Percentiles rank a stretch among this genome's conserved stretches.
These are phyloP conservation scores for Biston stratarius DNA, from an alignment of 2,888 invertebrate species.

Conservation along the genomic window DNA sequence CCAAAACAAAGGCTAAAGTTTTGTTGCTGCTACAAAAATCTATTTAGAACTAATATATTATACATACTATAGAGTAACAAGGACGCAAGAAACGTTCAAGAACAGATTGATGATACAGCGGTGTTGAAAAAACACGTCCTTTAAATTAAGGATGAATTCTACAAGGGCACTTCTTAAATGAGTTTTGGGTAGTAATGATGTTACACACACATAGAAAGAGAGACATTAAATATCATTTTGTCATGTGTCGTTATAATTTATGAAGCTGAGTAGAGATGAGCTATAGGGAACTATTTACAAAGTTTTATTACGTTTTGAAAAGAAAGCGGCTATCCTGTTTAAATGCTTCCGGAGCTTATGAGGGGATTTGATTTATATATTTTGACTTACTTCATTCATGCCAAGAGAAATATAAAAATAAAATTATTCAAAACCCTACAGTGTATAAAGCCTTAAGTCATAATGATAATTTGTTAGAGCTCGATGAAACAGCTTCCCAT, in stretches of 20 bases:
- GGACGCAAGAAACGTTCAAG: constrained; percentile 67
- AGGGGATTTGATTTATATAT: constrained; percentile 31
- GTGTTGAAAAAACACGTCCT: constrained; percentile 79
- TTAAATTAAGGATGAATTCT: constrained; percentile 76
- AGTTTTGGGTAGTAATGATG: constrained; percentile 75
- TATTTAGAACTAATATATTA: constrained; percentile 4
- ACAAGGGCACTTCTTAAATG: constrained; percentile 69
- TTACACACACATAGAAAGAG: constrained; percentile 69
- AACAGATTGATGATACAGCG: constrained; percentile 79
- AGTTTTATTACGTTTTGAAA: constrained; percentile 70
- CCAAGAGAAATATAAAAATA: not conserved
- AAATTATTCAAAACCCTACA: not conserved
- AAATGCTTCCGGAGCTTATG: constrained; percentile 62
- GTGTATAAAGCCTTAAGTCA: not conserved
- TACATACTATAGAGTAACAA: constrained; percentile 60
- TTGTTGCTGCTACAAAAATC: constrained; percentile 25
- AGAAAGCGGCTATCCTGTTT: constrained; percentile 61
- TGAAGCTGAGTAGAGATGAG: constrained; percentile 62
- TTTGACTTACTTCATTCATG: constrained; percentile 23
- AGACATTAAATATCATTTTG: constrained; percentile 83
- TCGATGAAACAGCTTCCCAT: constrained; percentile 1
- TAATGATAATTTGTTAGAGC: constrained; percentile 2
- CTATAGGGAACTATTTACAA: constrained; percentile 67
- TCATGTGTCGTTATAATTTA: constrained; percentile 77
- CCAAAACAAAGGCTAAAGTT: constrained; percentile 13